Evolutionary conservation across 2,113 vertebrate species (phyloP), one percentile per base, ranked within the genome.

Genomic region (Prinia subflava): DNA sequence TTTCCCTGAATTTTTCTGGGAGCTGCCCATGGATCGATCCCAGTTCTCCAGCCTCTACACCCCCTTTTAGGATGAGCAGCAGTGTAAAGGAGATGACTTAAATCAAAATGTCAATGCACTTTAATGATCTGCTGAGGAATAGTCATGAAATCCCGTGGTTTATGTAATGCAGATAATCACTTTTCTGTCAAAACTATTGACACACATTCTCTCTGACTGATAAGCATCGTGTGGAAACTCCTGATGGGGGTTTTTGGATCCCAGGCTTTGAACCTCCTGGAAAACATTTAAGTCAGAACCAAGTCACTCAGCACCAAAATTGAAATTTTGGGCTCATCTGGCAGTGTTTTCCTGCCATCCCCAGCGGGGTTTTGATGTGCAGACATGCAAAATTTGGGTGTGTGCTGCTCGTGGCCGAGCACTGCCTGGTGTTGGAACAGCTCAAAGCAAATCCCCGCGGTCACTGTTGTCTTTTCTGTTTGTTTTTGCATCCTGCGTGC

Each of bases 131-230:
- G 56, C 37, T 18, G 31, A 71, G 83, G 41, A 86, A 90, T 7
- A 86, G n/a, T 80, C 24, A 39, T 47, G 46, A 94, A 85, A 81
- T 87, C 3, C 50, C 16, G 13, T n/a, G 73, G 15, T 91, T 80
- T 94, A 64, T 41, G 6, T 63, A 91, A 95, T 8, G 55, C 11
- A 37, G 52, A 37, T 77, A 73, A 93, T 62, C 67, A 13, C 87
- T 44, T 79, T 68, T 73, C 93, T 83, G 92, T 93, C 83, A 96
- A 96, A 97, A 82, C 56, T 87, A 92, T 89, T 93, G 79, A 71
- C 33, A 89, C 22, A 33, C 71, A 39, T n/a, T 83, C 88, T 67
- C 89, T 90, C 69, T 44, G 52, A 52, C 37, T 93, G 87, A 77
- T 59, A 71, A 93, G 67, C 81, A 11, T 86, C 49, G 24, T 33